Conservation (phyloP, 2,888 invertebrate genomes). For the Drosophila parthenogenetica region DNA sequence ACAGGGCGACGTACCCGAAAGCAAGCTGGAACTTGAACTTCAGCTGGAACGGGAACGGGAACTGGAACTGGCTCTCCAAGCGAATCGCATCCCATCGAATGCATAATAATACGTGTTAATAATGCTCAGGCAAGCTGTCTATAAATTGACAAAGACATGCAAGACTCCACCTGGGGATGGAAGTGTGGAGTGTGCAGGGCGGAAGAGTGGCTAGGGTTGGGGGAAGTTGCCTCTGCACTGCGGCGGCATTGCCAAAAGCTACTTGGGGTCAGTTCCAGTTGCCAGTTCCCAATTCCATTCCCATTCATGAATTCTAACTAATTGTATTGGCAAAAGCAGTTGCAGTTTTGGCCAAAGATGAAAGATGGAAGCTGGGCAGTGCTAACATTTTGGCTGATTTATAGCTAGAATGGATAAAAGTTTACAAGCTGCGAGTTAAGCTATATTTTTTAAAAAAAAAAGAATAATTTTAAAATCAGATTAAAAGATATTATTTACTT, state of each 20-base stretch:
- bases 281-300: conserved; percentile 26
- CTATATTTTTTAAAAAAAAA: no score
- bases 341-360: conserved; percentile 57
- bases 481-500: no score
- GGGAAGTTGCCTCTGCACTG: conserved; percentile 11
- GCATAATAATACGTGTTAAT: conserved; percentile 82
- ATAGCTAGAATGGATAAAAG: no score
- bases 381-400: no score
- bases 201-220: conserved; percentile 18
- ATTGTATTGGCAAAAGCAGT: conserved; percentile 79
- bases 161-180: conserved; percentile 47
- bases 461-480: no score
- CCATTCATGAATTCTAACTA: conserved; percentile 83
- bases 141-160: conserved; percentile 84
- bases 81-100: conserved; percentile 39
- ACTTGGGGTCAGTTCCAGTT: conserved; percentile 55
- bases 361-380: conserved; percentile 52
- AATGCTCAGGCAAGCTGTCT: conserved; percentile 80
- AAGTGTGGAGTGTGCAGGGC: conserved; percentile 9
- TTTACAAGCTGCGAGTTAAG: no score
- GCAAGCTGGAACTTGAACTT: conserved; percentile 18
- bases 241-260: conserved; percentile 69
- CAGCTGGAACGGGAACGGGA: conserved; percentile 6
- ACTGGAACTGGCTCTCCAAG: conserved; percentile 16
- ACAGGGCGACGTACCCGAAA: conserved; percentile 46